Base-by-base conservation (phyloP, 2,888 invertebrate species). In the Abrostola triplasia region DNA sequence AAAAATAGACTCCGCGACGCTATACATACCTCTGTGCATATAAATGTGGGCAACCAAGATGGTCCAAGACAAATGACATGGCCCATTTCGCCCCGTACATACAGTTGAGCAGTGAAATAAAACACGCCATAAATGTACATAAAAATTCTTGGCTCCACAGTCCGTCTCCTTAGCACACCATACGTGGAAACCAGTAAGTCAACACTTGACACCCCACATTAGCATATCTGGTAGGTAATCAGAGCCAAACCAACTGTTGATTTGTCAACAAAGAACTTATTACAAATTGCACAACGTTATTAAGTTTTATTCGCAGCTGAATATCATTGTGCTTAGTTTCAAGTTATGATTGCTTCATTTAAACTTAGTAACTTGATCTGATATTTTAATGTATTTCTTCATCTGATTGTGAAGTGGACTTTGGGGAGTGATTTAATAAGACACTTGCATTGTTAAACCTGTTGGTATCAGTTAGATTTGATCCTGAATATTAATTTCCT, bases 201-300 rank as follows among this genome's bases (percentile, higher is more conserved):
- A 24, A 80, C 77, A 77, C 73, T 65, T 67, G 65, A 57, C 38
- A 68, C 67, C 52, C 71, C 64, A 73, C 59, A 73, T 79, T 81
- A 73, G 73, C 73, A 71, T 84, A 83, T 84, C 82, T 59, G 56
- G 60, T 54, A 66, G 57, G 83, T 77, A 82, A 84, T 80, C 80
- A 71, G 81, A 83, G 36, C 55, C 73, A 48, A 51, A 59, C 75
- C 82, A 80, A 78, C 77, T 83, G 84, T 80, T 79, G 76, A 80
- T 85, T 85, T 83, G 86, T 88, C 87, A 85, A 85, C 83, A 76
- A 71, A 77, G 66, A 80, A 75, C 76, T 77, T 79, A 41, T 77
- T 79, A 41, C 59, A 42, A 57, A 74, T 83, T 80, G 76, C 80
- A 72, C 74, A 84, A 83, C 53, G 38, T 67, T 55, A 63, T 62